Evolutionary conservation across 1,140 invertebrate genomes (phyloP).

Genomic region (Sitophilus oryzae): DNA sequence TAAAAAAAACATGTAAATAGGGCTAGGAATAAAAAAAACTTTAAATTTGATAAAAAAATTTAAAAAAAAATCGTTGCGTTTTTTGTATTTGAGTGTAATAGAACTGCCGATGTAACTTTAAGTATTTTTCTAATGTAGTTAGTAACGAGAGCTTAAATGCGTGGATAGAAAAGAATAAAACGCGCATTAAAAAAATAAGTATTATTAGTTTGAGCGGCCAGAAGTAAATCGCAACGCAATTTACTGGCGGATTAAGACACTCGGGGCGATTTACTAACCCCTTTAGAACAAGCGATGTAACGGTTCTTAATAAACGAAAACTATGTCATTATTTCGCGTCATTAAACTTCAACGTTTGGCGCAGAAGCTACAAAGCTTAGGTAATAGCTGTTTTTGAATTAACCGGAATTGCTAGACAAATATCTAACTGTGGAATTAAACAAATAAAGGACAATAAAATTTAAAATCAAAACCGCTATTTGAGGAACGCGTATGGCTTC

Average conservation of each 20-base stretch:
- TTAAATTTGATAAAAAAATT: too few relatives aligned
- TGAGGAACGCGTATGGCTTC: conserved; percentile 14
- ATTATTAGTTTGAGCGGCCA: conserved; percentile 35
- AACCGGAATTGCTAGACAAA: conserved; percentile 39
- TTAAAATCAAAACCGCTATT: conserved; percentile 23
- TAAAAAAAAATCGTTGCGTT: too few relatives aligned
- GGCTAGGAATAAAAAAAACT: too few relatives aligned
- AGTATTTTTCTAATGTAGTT: too few relatives aligned
- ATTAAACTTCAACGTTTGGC: conserved; percentile 42
- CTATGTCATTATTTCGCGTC: conserved; percentile 45
- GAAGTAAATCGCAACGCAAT: conserved; percentile 43
- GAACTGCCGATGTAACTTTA: too few relatives aligned
- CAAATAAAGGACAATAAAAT: conserved; percentile 28
- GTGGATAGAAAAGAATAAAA: not conserved
- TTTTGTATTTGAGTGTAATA: too few relatives aligned
- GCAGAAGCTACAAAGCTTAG: conserved; percentile 39
- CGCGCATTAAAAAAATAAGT: not conserved
- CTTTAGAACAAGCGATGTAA: conserved; percentile 43
- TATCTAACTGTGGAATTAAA: conserved; percentile 31
- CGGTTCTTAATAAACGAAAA: conserved; percentile 47
- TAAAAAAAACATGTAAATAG: too few relatives aligned
- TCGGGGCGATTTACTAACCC: conserved; percentile 44
- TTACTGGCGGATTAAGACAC: conserved; percentile 46
- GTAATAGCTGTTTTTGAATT: conserved; percentile 43
- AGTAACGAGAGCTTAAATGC: too few relatives aligned